Evolutionary conservation across 2,888 invertebrate species (phyloP), one percentile per base, ranked within the genome.

Genomic region (Oxytorus armatus): DNA sequence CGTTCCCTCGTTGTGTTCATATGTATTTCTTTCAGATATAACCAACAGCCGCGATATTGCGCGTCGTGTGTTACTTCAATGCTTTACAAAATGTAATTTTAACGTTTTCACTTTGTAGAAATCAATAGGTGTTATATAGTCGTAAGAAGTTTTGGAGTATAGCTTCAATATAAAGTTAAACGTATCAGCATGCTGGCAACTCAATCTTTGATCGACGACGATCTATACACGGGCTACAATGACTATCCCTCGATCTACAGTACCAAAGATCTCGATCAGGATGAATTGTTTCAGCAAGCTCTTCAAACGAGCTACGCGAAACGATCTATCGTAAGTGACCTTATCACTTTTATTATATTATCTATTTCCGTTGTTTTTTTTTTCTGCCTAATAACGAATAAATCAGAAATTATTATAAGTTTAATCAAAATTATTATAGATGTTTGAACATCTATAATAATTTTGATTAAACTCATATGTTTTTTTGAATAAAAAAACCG

Each of bases 211-310:
- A 93, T 94, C 39, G 95, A 95, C 16, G 95, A 95, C 73, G 95
- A 95, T 81, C 88, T 95, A 51, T 95, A 96, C 88, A 92, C 93
- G 5, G 95, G 95, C 1, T 95, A 95, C 89, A 95, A 95, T 87
- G 95, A 95, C 25, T 95, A 94, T 83, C 93, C 95, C 5, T 94
- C 95, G 0, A 94, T 95, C 1, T 92, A 95, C 79, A 95, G 94
- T 86, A 94, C 94, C 0, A 93, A 96, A 90, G 95, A 95, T 88
- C 91, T 96, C 79, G 94, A 95, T 65, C 94, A 95, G 85, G 97
- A 97, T 90, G 94, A 95, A 83, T 94, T 93, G 29, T 96, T 97
- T 87, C 96, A 96, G 90, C 95, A 96, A 90, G 95, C 96, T 10
- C 93, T 97, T n/a, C 93, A 95, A 84, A 95, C 94, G 0, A 95